Conservation (phyloP, 2,888 invertebrate species). For the Sinhomidia bicolor region DNA sequence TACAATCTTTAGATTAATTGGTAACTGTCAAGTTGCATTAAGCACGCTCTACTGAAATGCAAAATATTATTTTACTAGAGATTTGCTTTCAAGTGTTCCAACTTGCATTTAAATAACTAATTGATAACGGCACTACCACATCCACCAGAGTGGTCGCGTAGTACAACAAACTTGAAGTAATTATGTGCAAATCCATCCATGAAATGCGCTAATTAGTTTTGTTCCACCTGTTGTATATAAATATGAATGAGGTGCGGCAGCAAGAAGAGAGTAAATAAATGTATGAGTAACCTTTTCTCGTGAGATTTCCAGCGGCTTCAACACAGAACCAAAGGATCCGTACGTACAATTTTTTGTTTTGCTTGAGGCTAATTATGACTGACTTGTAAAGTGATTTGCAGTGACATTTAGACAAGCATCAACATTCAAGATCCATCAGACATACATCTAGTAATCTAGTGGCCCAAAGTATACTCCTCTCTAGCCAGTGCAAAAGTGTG, state of each 20-base stretch:
- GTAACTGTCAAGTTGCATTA: too few relatives aligned
- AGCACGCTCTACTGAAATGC: too few relatives aligned
- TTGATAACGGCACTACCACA: too few relatives aligned
- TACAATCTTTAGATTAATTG: too few relatives aligned
- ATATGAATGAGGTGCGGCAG: conserved; percentile 16
- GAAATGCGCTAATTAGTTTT: conserved; percentile 10
- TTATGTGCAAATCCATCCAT: not conserved
- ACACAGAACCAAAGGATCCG: not conserved
- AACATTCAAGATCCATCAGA: not conserved
- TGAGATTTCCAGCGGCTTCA: not conserved
- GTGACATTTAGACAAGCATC: conserved; percentile 11
- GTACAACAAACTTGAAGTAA: not conserved
- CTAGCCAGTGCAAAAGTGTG: too few relatives aligned
- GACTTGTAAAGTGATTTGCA: conserved; percentile 25
- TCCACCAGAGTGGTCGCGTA: too few relatives aligned
- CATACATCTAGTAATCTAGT: too few relatives aligned
- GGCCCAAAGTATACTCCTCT: too few relatives aligned
- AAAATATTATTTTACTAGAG: too few relatives aligned
- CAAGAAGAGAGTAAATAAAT: not conserved
- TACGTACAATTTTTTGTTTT: not conserved
- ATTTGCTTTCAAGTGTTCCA: too few relatives aligned
- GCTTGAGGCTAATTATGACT: conserved; percentile 22
- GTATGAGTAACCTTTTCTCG: not conserved
- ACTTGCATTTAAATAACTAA: too few relatives aligned
- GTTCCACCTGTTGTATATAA: conserved; percentile 37